Conservation (phyloP, 2,888 invertebrate species). For the Bruchidius siliquastri region DNA sequence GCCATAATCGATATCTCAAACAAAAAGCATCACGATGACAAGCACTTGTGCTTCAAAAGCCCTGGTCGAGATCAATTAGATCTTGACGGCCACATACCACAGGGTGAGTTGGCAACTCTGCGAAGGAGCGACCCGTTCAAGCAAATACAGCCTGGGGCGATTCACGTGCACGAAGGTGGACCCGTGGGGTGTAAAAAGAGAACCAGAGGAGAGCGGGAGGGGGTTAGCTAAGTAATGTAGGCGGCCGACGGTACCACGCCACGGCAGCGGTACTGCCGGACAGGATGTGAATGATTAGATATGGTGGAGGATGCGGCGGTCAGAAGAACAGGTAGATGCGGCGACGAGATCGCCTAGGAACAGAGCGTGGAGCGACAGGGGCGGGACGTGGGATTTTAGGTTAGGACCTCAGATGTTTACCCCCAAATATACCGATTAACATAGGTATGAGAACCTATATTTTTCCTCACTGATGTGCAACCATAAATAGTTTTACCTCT, state of each 20-base stretch:
- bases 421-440: not conserved
- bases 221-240: constrained; percentile 38
- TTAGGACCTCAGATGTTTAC: not conserved
- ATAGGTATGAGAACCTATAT: no score
- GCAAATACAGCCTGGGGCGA: constrained; percentile 37
- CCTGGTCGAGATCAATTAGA: not conserved
- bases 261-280: constrained; percentile 24
- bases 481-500: no score
- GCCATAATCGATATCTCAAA: not conserved
- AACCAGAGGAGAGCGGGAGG: constrained; percentile 26
- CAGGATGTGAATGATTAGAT: constrained; percentile 45
- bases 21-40: not conserved
- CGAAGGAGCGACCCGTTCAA: not conserved
- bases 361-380: not conserved
- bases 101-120: not conserved
- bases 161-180: constrained; percentile 44
- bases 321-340: constrained; percentile 11
- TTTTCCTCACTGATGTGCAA: no score
- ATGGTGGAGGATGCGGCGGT: constrained; percentile 27
- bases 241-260: constrained; percentile 22
- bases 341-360: not conserved
- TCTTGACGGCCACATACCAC: not conserved
- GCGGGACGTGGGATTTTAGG: not conserved
- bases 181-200: constrained; percentile 40
- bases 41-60: not conserved